Conservation (phyloP, 1,140 invertebrate genomes). For the Neelides sp. region DNA sequence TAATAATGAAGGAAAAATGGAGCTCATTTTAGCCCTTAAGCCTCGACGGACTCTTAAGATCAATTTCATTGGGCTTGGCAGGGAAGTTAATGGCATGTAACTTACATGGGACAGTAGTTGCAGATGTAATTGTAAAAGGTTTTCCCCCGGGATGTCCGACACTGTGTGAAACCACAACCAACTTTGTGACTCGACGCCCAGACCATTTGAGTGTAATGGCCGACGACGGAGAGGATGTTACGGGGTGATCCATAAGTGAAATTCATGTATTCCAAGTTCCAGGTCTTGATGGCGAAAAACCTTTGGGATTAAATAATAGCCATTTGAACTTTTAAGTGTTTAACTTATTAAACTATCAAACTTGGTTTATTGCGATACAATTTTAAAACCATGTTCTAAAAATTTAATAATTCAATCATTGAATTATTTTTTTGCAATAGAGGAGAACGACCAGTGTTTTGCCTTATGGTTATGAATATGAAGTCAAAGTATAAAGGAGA, state of each 20-base stretch:
- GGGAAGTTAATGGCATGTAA: no score
- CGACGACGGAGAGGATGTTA: constrained; percentile 50
- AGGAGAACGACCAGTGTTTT: no score
- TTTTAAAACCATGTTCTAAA: no score
- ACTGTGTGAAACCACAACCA: constrained; percentile 62
- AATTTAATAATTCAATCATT: no score
- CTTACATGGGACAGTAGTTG: constrained; percentile 73
- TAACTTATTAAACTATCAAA: no score
- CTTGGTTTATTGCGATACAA: no score
- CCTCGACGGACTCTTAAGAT: no score
- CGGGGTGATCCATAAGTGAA: constrained; percentile 54
- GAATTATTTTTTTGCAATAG: no score
- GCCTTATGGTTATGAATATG: no score
- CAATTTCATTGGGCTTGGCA: background rate
- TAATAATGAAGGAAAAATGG: no score
- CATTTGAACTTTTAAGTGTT: background rate
- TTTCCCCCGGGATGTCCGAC: constrained; percentile 41
- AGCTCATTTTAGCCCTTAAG: no score
- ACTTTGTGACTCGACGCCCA: constrained; percentile 65
- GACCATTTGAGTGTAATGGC: constrained; percentile 65
- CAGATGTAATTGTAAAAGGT: constrained; percentile 72
- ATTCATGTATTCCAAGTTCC: constrained; percentile 60
- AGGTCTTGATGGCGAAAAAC: constrained; percentile 65
- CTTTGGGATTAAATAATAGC: constrained; percentile 38
- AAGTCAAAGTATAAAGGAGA: no score